Evolutionary conservation across 2,113 vertebrate genomes (phyloP).

Genomic region (Zapornia atra): DNA sequence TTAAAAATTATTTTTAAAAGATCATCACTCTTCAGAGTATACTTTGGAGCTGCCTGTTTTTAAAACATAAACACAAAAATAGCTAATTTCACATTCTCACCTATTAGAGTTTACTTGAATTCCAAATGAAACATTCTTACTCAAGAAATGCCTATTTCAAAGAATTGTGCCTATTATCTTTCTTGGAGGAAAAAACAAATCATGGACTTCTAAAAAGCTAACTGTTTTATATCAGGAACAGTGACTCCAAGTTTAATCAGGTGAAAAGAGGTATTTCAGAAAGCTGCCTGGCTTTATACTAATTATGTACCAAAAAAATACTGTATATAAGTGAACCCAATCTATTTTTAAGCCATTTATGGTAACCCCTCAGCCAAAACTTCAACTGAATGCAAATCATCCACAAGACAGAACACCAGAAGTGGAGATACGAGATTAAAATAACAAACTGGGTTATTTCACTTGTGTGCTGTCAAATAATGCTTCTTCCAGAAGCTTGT

Average conservation of each 20-base stretch:
- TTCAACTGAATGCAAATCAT: constrained; percentile 45
- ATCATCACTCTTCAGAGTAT: not conserved
- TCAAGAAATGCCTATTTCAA: not conserved
- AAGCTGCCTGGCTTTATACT: constrained; percentile 7
- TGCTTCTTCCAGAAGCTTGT: constrained; percentile 72
- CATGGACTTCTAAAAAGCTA: not conserved
- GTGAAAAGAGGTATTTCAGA: constrained; percentile 13
- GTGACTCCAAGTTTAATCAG: constrained; percentile 4
- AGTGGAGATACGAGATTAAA: constrained; percentile 58
- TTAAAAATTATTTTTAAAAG: not conserved
- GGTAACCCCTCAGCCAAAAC: constrained; percentile 13
- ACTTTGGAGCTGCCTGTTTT: not conserved
- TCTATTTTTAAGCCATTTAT: constrained; percentile 48
- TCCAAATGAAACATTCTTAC: not conserved
- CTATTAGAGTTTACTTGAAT: not conserved
- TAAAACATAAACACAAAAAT: not conserved
- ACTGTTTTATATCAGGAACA: not conserved
- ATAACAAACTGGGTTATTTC: constrained; percentile 60
- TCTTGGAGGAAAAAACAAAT: not conserved
- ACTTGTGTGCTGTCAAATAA: constrained; percentile 68
- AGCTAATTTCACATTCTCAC: not conserved
- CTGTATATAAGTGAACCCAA: not conserved
- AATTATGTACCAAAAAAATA: not conserved
- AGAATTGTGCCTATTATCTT: not conserved
- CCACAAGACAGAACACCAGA: constrained; percentile 10